Base-by-base conservation (phyloP, 2,113 vertebrate genomes). In the Syngnathoides biaculeatus region DNA sequence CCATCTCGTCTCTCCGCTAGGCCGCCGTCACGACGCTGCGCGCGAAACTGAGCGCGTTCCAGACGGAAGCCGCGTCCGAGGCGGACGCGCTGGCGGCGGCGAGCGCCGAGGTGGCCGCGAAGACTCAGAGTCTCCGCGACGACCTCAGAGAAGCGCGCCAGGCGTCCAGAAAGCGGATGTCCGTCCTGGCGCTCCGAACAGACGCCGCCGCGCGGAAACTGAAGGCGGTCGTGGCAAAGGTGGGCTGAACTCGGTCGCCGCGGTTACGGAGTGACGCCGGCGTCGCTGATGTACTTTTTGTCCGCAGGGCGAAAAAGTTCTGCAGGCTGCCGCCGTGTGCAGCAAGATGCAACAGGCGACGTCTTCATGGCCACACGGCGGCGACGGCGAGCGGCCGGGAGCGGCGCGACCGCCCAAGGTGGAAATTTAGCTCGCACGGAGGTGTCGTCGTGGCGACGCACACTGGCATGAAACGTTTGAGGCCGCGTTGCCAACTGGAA, bases 231-330 rank as follows among this genome's bases (percentile, higher is more conserved):
- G 14, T 74, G 4, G 4, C 11, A 56, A 70, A 78, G 85, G 85
- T 85, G 53, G 68, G 1, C 0, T 2, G 1, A 10, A 10, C 19
- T 9, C 13, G 13, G 5, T 26, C 13, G 17, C 13, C 47, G 0
- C 26, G 6, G 8, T 3, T 20, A 9, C 19, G 2, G 27, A 11
- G 26, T 9, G 30, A 22, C 20, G 10, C 38, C 15, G 17, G 17
- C 10, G 4, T 9, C 45, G 4, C 42, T 17, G 42, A 45, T 48
- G 5, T 10, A 14, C 9, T 0, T 43, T 13, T 9, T 4, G 7
- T 17, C 27, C 48, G 11, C 80, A 87, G 85, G 85, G 78, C 0
- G 65, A 79, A 19, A 74, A 7, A 13, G 24, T 81, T 42, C 4
- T 83, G 7, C 52, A 64, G 0, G 50, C 55, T 0, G 47, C 7